A percentile compares a stretch with the other conserved stretches of the same genome.
Conservation (phyloP, 2,113 vertebrate genomes). For the Epinephelus lanceolatus region DNA sequence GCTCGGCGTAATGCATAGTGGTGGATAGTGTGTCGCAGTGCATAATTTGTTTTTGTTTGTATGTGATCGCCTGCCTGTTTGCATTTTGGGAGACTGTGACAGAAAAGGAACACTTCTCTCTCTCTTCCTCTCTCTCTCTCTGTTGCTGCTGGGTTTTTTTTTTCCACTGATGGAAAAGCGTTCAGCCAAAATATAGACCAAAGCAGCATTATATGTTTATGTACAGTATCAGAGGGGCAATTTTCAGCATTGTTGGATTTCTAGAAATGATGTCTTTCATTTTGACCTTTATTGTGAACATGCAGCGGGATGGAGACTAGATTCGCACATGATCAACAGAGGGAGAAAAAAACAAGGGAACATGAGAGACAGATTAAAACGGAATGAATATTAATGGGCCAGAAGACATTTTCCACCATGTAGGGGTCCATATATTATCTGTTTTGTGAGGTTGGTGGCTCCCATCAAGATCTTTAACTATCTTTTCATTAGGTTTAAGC, state of each 20-base stretch:
- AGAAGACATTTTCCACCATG: not conserved
- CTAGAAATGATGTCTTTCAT: constrained; percentile 19
- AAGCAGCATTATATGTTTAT: constrained; percentile 30
- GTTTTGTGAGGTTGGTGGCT: not conserved
- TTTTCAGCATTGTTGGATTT: constrained; percentile 37
- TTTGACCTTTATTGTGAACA: constrained; percentile 34
- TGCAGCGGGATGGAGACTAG: constrained; percentile 9
- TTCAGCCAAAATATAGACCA: constrained; percentile 45
- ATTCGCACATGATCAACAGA: constrained; percentile 25
- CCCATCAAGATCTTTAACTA: not conserved
- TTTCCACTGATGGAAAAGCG: constrained; percentile 38
- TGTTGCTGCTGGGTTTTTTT: not conserved
- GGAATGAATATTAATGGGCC: constrained; percentile 25
- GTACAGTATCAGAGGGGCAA: constrained; percentile 1
- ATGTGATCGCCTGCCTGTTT: constrained; percentile 63
- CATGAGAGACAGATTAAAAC: constrained; percentile 11
- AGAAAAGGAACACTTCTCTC: constrained; percentile 43
- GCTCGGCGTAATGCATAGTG: constrained; percentile 53
- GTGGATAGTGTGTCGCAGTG: constrained; percentile 58
- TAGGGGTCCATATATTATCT: not conserved
- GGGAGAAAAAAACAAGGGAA: not conserved
- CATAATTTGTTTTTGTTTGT: constrained; percentile 75
- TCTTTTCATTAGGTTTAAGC: not conserved
- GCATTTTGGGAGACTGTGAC: constrained; percentile 49
- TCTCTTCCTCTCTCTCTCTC: not conserved